Base-by-base conservation (phyloP, 2,888 invertebrate genomes). In the Megamerina dolium region DNA sequence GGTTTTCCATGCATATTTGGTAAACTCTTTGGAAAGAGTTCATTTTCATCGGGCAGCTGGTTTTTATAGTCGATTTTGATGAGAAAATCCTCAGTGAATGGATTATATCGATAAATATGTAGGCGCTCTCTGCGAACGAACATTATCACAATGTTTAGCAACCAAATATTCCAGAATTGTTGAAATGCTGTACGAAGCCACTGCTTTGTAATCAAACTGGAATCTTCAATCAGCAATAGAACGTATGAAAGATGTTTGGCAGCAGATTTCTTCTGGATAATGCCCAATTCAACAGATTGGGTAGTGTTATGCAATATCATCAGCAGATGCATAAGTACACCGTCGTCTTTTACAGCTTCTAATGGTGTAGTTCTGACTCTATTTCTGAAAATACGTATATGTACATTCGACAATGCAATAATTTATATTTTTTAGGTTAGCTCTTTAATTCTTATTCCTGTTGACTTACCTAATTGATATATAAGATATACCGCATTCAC, bases 71-170 rank as follows among this genome's bases (percentile, higher is more conserved):
- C 23, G 2, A 67, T 50, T 26, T 57, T 47, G 18, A 75, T 73
- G 30, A 61, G 59, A 27, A 76, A 69, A 51, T 72, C 55, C 18
- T 72, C 55, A 1, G 66, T 60, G 47, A 76, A 79, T 1, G 75
- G 76, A 53, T 77, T 76, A 49, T 76, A 79, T 1, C 73, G 71
- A 49, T 73, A 79, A 41, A 75, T 68, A 51, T 69, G 71, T 18
- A 77, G 56, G 3, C 63, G 57, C 8, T 64, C 43, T 3, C 53
- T 21, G 1, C 56, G 53, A 58, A 59, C 61, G 21, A 54, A 70
- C 10, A 67, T 51, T 3, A 70, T 58, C 6, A 63, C 63, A 5
- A 65, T 60, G 52, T 79, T 78, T 0, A 78, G 68, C 8, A 79
- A 64, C 61, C 75, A 75, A 43, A 70, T 70, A 29, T 72, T 72